These are phyloP conservation scores for Drosophila sulfurigaster DNA, from an alignment of 1,140 invertebrate genomes.

Conservation along the genomic window DNA sequence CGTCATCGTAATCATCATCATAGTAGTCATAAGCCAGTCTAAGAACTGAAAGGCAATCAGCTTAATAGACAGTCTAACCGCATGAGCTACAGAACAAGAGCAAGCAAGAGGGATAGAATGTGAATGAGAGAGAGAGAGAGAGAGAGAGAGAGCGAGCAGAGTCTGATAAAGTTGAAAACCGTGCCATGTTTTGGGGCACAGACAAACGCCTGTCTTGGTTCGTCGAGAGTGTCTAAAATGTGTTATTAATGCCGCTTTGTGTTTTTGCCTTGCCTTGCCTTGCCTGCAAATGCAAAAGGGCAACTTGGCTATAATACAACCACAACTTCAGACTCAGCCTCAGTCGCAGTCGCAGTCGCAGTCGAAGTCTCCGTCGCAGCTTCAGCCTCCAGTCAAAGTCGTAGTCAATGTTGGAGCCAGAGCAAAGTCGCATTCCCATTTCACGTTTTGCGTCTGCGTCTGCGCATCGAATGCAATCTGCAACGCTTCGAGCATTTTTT, in stretches of 20 bases:
- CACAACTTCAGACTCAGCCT: background rate
- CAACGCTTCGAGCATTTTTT: constrained; percentile 76
- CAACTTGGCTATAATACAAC: constrained; percentile 43
- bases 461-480: constrained; percentile 80
- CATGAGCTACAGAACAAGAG: constrained; percentile 6
- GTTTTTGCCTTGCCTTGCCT: constrained; percentile 10
- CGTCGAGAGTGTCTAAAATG: constrained; percentile 65
- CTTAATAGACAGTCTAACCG: constrained; percentile 44
- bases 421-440: constrained; percentile 15
- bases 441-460: constrained; percentile 47
- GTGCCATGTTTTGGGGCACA: constrained; percentile 17
- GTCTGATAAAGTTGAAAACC: too few relatives aligned
- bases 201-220: constrained; percentile 26
- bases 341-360: too few relatives aligned
- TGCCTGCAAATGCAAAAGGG: constrained; percentile 57
- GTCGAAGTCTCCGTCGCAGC: background rate
- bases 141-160: background rate
- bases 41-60: constrained; percentile 61
- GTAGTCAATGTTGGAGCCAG: background rate
- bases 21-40: constrained; percentile 23
- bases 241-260: constrained; percentile 69
- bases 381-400: background rate
- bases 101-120: background rate
- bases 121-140: background rate
- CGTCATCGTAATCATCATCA: constrained; percentile 54